Evolutionary conservation across 2,888 invertebrate genomes (phyloP).

Genomic region (Dusona sp.): DNA sequence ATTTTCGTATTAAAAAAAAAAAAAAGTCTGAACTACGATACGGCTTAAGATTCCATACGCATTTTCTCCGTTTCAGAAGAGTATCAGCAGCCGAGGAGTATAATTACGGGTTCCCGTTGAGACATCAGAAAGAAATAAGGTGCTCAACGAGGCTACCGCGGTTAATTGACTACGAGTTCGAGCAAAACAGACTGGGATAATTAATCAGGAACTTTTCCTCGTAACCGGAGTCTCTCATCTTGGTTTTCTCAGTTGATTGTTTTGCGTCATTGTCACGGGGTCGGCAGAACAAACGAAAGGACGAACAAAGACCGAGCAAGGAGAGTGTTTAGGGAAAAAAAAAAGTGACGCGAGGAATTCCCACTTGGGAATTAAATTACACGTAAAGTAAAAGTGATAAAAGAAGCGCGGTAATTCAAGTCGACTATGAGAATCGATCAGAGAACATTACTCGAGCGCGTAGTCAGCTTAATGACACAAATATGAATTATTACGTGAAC

Average conservation of each 20-base stretch:
- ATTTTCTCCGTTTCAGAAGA: slow-evolving; percentile 56
- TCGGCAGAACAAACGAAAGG: slow-evolving; percentile 48
- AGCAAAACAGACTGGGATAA: slow-evolving; percentile 43
- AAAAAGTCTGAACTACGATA: neutral
- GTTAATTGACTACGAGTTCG: slow-evolving; percentile 63
- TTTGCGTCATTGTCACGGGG: slow-evolving; percentile 12
- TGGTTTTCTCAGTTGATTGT: slow-evolving; percentile 40
- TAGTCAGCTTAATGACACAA: slow-evolving; percentile 60
- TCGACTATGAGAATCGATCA: slow-evolving; percentile 53
- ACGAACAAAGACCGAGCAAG: slow-evolving; percentile 31
- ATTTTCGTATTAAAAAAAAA: neutral
- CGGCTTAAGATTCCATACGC: slow-evolving; percentile 28
- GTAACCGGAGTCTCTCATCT: slow-evolving; percentile 33
- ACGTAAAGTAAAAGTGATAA: neutral
- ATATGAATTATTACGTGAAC: slow-evolving; percentile 71
- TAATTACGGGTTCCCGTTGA: slow-evolving; percentile 53
- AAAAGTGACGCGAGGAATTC: slow-evolving; percentile 54
- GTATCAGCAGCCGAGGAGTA: slow-evolving; percentile 24
- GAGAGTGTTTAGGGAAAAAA: slow-evolving; percentile 43
- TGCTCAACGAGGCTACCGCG: slow-evolving; percentile 47
- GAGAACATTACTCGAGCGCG: slow-evolving; percentile 30
- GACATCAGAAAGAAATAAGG: slow-evolving; percentile 62
- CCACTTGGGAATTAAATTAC: slow-evolving; percentile 1
- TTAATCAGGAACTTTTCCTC: slow-evolving; percentile 57
- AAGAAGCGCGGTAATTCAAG: slow-evolving; percentile 4